These are phyloP conservation scores for Cirrhinus molitorella DNA, from an alignment of 2,797 vertebrate species.

Conservation along the genomic window DNA sequence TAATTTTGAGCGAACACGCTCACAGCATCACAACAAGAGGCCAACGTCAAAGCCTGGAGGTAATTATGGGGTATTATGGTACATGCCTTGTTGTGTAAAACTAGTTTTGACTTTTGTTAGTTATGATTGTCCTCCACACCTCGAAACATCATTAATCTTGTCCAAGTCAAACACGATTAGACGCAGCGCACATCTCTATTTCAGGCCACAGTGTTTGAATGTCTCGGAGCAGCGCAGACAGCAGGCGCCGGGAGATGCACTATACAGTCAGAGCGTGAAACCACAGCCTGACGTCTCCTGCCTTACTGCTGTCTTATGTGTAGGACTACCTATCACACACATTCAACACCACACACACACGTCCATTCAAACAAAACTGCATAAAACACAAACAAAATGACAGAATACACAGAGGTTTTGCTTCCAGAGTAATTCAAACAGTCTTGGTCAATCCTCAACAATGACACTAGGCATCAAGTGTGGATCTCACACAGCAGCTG, in stretches of 20 bases:
- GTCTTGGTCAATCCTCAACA: background rate
- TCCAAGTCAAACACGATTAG: conserved; percentile 59
- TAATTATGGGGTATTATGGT: conserved; percentile 50
- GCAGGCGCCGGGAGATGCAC: conserved; percentile 59
- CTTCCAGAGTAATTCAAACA: background rate
- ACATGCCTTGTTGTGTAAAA: conserved; percentile 30
- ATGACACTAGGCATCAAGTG: background rate
- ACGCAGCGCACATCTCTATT: conserved; percentile 13
- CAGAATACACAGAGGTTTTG: background rate
- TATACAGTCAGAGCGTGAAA: conserved; percentile 61
- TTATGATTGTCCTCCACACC: conserved; percentile 52
- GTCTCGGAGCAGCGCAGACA: conserved; percentile 54
- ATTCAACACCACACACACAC: conserved; percentile 58
- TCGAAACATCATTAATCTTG: conserved; percentile 41
- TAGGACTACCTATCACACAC: conserved; percentile 34
- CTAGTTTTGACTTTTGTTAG: conserved; percentile 43
- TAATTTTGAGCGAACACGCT: conserved; percentile 6
- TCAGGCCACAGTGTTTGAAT: conserved; percentile 39
- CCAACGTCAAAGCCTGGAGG: conserved; percentile 17
- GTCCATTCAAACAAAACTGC: background rate
- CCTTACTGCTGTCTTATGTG: conserved; percentile 19
- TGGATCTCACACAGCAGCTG: background rate
- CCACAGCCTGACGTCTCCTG: conserved; percentile 55
- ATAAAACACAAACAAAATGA: conserved; percentile 2
- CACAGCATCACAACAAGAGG: conserved; percentile 30